A percentile compares a stretch with the other conserved stretches of the same genome.
phyloP scores from a whole-genome alignment of 2,888 invertebrate genomes.

The Eumerus sabulonum region DNA sequence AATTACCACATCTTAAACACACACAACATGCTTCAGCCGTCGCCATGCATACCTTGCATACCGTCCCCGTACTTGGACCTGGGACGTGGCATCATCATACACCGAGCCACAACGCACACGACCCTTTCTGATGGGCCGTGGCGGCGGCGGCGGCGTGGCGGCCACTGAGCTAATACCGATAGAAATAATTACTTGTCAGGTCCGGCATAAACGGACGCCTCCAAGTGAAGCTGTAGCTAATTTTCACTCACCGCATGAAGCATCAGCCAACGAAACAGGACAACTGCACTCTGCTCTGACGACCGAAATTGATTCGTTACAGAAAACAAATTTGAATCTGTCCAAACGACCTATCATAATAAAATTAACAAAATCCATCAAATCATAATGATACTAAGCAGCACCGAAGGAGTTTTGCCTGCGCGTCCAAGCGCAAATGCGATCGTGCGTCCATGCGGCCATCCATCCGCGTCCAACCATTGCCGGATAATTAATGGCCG shows the following conservation, averaged over 20 bases:
- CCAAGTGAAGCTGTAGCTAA: slow-evolving; percentile 68
- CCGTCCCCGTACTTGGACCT: background rate
- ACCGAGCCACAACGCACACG: slow-evolving; percentile 23
- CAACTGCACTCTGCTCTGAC: slow-evolving; percentile 5
- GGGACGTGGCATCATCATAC: background rate
- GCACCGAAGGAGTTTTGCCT: slow-evolving; percentile 30
- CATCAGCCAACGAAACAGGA: slow-evolving; percentile 36
- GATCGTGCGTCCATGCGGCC: slow-evolving; percentile 43
- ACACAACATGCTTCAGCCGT: slow-evolving; percentile 53
- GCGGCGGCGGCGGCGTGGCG: slow-evolving; percentile 43
- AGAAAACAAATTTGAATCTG: slow-evolving; percentile 69
- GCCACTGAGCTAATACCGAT: slow-evolving; percentile 68
- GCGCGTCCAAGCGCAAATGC: background rate
- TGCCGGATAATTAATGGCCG: slow-evolving; percentile 67
- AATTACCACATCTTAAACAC: slow-evolving; percentile 69
- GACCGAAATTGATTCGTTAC: slow-evolving; percentile 67
- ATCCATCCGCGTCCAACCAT: slow-evolving; percentile 58
- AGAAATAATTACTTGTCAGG: slow-evolving; percentile 69
- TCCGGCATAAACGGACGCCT: slow-evolving; percentile 69
- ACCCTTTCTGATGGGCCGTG: slow-evolving; percentile 51
- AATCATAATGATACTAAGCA: slow-evolving; percentile 61
- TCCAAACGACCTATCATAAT: slow-evolving; percentile 69
- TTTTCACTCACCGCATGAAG: slow-evolving; percentile 69
- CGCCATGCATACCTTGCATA: background rate
- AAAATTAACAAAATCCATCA: slow-evolving; percentile 69